phyloP scores from a whole-genome alignment of 2,888 invertebrate genomes.

The Argyra leucocephala region DNA sequence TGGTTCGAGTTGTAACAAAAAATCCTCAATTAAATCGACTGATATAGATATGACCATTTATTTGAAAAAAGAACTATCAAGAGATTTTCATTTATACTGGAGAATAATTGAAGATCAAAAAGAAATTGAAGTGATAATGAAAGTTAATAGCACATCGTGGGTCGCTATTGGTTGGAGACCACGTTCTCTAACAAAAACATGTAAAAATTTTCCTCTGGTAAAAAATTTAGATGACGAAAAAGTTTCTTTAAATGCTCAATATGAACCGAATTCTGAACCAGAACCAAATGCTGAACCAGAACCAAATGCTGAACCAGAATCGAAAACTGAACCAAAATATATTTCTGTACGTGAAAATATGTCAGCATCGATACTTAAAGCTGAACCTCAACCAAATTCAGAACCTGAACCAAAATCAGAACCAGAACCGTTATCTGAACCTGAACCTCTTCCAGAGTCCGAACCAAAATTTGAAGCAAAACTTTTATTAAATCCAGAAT shows the following conservation, averaged over 20 bases:
- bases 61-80: slow-evolving; percentile 59
- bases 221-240: slow-evolving; percentile 40
- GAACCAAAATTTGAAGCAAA: slow-evolving; percentile 46
- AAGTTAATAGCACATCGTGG: slow-evolving; percentile 82
- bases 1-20: slow-evolving; percentile 73
- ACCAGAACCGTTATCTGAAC: slow-evolving; percentile 35
- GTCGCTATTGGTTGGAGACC: slow-evolving; percentile 89
- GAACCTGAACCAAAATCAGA: slow-evolving; percentile 42
- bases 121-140: slow-evolving; percentile 81
- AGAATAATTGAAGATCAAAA: slow-evolving; percentile 66
- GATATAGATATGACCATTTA: slow-evolving; percentile 63
- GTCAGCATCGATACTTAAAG: slow-evolving; percentile 43
- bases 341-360: slow-evolving; percentile 44
- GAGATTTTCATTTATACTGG: slow-evolving; percentile 75
- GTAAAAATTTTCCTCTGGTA: slow-evolving; percentile 70
- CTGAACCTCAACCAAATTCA: slow-evolving; percentile 45
- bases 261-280: slow-evolving; percentile 42
- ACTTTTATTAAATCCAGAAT: slow-evolving; percentile 42
- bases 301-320: slow-evolving; percentile 39
- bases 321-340: slow-evolving; percentile 44
- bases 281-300: slow-evolving; percentile 37
- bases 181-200: slow-evolving; percentile 58
- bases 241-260: slow-evolving; percentile 37
- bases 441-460: slow-evolving; percentile 39
- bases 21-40: slow-evolving; percentile 64